These are phyloP conservation scores for Planiliza haematocheilus DNA, from an alignment of 2,113 vertebrate genomes.

Conservation along the genomic window DNA sequence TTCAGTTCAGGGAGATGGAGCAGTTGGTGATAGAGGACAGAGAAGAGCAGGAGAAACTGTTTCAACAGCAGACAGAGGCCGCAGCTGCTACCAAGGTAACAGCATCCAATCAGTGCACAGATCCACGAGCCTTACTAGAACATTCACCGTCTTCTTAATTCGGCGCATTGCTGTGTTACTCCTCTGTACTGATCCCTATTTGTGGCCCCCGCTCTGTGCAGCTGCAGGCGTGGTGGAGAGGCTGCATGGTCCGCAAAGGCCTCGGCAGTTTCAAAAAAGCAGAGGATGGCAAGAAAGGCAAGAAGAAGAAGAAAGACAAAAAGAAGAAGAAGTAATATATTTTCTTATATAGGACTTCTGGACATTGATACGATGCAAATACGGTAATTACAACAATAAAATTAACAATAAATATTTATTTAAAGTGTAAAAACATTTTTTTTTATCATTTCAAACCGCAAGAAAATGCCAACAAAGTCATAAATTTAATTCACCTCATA, in stretches of 20 bases:
- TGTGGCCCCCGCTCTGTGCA: slow-evolving; percentile 21
- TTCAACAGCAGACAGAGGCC: slow-evolving; percentile 19
- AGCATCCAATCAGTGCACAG: not conserved
- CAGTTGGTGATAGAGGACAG: slow-evolving; percentile 64
- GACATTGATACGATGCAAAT: no score
- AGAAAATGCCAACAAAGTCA: not conserved
- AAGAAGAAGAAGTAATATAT: slow-evolving; percentile 66
- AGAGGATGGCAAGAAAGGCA: slow-evolving; percentile 55
- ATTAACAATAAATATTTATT: slow-evolving; percentile 51
- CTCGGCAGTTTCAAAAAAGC: slow-evolving; percentile 50
- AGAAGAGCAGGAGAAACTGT: slow-evolving; percentile 57
- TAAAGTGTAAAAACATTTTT: not conserved
- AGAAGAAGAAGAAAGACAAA: slow-evolving; percentile 61
- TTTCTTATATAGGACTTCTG: not conserved
- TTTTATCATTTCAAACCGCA: not conserved
- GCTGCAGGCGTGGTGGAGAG: slow-evolving; percentile 76
- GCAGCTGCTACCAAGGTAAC: slow-evolving; percentile 64
- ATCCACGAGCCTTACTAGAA: not conserved
- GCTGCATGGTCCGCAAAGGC: slow-evolving; percentile 65
- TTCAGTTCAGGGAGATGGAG: slow-evolving; percentile 65
- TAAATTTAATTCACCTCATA: no score
- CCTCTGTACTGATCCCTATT: not conserved
- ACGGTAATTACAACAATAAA: no score
- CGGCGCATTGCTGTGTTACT: not conserved
- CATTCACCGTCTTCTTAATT: not conserved